phyloP scores from a whole-genome alignment of 2,888 invertebrate species.

The Drosophila lacicola region DNA sequence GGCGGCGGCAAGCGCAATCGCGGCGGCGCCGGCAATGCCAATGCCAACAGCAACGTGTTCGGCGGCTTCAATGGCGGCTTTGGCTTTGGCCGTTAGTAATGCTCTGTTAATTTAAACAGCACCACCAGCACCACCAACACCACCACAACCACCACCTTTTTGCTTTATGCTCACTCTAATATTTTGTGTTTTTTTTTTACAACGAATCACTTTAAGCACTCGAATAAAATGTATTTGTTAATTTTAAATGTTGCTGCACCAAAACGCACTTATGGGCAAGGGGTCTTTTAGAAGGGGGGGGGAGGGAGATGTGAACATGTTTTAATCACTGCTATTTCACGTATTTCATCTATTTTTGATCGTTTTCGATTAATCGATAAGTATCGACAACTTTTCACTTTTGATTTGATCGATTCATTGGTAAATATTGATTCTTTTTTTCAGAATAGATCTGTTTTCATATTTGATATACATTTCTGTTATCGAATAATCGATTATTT shows the following conservation, averaged over 20 bases:
- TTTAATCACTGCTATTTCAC: not conserved
- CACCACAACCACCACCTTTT: conserved; percentile 1
- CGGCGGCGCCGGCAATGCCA: conserved; percentile 47
- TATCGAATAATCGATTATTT: too few species aligned
- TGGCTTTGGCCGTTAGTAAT: conserved; percentile 62
- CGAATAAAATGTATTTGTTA: conserved; percentile 59
- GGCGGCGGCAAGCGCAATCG: conserved; percentile 24
- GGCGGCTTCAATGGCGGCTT: conserved; percentile 48
- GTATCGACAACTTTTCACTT: too few species aligned
- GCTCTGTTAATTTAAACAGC: not conserved
- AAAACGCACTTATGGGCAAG: not conserved
- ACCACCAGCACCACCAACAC: conserved; percentile 12
- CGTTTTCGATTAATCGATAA: too few species aligned
- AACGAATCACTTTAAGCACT: conserved; percentile 57
- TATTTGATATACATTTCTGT: too few species aligned
- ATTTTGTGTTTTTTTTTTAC: conserved; percentile 19
- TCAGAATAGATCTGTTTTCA: too few species aligned
- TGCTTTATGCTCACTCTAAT: conserved; percentile 18
- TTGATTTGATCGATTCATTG: too few species aligned
- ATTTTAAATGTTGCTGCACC: conserved; percentile 33
- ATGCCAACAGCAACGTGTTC: conserved; percentile 56
- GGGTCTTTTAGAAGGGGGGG: not conserved
- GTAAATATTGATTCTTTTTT: too few species aligned
- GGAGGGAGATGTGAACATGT: not conserved
- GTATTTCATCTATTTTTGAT: not conserved